Conservation (phyloP, 1,140 invertebrate species). For the Pseudachorutes palmiensis region DNA sequence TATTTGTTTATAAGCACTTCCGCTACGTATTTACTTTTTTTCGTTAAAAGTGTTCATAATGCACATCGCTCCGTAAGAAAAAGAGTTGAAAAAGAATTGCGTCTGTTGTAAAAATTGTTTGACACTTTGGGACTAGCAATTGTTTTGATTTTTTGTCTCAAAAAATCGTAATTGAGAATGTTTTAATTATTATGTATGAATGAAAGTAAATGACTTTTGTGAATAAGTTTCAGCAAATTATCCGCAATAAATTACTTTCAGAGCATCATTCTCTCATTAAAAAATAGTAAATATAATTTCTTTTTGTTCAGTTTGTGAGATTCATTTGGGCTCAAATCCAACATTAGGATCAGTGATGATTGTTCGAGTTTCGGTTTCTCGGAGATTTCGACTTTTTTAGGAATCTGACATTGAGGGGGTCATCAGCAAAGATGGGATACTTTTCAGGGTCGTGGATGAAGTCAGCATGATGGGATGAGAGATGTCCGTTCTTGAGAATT, state of each 20-base stretch:
- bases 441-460: conserved; percentile 80
- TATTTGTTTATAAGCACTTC: too few relatives aligned
- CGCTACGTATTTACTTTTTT: not conserved
- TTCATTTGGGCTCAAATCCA: not conserved
- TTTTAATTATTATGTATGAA: not conserved
- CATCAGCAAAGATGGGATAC: conserved; percentile 87
- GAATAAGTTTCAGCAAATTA: not conserved
- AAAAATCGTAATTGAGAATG: not conserved
- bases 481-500: conserved; percentile 70
- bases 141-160: not conserved
- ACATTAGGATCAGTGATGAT: not conserved
- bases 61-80: not conserved
- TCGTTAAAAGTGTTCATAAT: not conserved
- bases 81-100: too few relatives aligned
- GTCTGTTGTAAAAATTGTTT: not conserved
- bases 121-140: not conserved
- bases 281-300: not conserved
- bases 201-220: not conserved
- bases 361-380: conserved; percentile 19
- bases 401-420: conserved; percentile 87
- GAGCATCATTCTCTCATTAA: not conserved
- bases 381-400: conserved; percentile 54
- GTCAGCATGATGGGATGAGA: conserved; percentile 75
- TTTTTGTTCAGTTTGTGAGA: not conserved
- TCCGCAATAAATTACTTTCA: not conserved